Evolutionary conservation across 30 jellyfish, hydroid and myxozoan species (phyloP).

Genomic region (Hydractinia symbiolongicarpus): DNA sequence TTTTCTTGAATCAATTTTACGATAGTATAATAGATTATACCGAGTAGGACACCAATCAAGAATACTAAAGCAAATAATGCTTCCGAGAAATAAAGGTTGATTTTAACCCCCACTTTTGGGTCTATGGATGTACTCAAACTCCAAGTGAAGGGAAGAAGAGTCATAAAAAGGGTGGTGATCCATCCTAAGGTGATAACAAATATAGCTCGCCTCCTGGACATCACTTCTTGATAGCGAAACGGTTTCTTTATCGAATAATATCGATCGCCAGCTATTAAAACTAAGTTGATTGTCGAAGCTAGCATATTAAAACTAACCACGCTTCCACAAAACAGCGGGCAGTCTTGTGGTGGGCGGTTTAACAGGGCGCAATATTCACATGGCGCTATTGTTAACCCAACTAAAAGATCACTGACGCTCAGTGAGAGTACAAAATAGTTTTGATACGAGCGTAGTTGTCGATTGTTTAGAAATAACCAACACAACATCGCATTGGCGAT

Average conservation of each 20-base stretch:
- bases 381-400: constrained; percentile 44
- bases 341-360: constrained; percentile 7
- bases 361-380: constrained; percentile 43
- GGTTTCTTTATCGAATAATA: constrained; percentile 32
- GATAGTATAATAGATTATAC: constrained; percentile 15
- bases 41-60: constrained; percentile 19
- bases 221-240: constrained; percentile 17
- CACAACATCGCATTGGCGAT: constrained; percentile 24
- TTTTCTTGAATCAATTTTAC: constrained; percentile 21
- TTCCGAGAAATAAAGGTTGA: constrained; percentile 2
- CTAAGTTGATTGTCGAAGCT: constrained; percentile 35
- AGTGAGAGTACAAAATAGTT: constrained; percentile 41
- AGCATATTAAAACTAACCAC: constrained; percentile 40
- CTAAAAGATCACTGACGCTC: constrained; percentile 35
- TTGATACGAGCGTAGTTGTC: constrained; percentile 26
- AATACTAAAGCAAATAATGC: constrained; percentile 21
- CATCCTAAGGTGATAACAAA: constrained; percentile 26
- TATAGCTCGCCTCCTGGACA: constrained; percentile 28
- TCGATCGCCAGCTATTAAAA: constrained; percentile 35
- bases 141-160: constrained; percentile 45
- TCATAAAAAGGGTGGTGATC: constrained; percentile 7
- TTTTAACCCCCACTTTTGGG: background rate
- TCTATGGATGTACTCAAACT: background rate
- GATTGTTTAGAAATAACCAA: constrained; percentile 25
- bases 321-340: constrained; percentile 36